Conservation (phyloP, 2,797 vertebrate species). For the Nannoperca obscura region DNA sequence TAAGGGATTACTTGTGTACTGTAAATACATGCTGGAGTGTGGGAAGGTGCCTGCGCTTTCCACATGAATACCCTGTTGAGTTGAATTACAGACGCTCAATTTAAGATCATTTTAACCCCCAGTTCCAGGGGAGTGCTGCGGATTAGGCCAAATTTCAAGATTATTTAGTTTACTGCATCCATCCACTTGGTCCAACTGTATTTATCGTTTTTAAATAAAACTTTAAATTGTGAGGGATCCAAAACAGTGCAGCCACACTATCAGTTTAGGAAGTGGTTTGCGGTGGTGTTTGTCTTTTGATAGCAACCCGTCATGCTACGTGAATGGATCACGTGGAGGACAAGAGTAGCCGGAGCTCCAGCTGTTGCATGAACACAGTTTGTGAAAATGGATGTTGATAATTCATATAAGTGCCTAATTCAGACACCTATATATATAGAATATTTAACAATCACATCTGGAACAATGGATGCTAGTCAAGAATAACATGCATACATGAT, state of each 20-base stretch:
- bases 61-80: conserved; percentile 73
- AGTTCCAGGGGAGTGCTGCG: conserved; percentile 25
- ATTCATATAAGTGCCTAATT: conserved; percentile 32
- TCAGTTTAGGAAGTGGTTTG: conserved; percentile 64
- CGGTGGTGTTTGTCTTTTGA: conserved; percentile 58
- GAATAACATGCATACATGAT: conserved; percentile 25
- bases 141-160: conserved; percentile 72
- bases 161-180: conserved; percentile 52
- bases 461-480: conserved; percentile 63
- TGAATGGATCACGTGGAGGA: conserved; percentile 51
- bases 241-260: conserved; percentile 28
- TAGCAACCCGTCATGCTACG: conserved; percentile 57
- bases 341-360: conserved; percentile 50
- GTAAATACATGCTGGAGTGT: conserved; percentile 77
- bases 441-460: conserved; percentile 48
- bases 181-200: conserved; percentile 17
- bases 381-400: conserved; percentile 82
- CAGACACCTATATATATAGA: conserved; percentile 18
- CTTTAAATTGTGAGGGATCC: conserved; percentile 36
- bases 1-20: conserved; percentile 77
- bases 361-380: conserved; percentile 75
- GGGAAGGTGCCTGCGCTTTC: conserved; percentile 78
- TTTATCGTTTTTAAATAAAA: conserved; percentile 55
- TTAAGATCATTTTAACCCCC: conserved; percentile 73
- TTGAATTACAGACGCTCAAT: conserved; percentile 81